These are phyloP conservation scores for Acronicta psi DNA, from an alignment of 2,888 invertebrate species.

Conservation along the genomic window DNA sequence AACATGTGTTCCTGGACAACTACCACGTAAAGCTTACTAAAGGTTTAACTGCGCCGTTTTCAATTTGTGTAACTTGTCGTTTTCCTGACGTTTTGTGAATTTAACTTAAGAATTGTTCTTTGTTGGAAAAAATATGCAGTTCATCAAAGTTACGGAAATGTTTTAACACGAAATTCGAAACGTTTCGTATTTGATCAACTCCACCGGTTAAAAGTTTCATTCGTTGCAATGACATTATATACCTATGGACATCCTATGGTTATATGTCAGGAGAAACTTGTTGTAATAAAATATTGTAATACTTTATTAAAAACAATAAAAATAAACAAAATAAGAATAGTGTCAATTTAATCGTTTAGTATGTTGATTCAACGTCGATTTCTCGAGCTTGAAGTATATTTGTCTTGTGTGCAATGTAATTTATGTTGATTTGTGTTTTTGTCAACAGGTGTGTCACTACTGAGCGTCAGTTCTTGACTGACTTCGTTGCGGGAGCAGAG, in stretches of 20 bases:
- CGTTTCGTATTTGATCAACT: neutral
- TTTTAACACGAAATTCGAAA: conserved; percentile 7
- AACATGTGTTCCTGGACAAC: no score
- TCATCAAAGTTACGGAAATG: neutral
- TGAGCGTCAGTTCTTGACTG: conserved; percentile 96
- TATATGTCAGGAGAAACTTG: no score
- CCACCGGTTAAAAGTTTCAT: conserved; percentile 2
- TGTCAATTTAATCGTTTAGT: neutral
- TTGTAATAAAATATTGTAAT: no score
- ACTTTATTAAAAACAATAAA: no score
- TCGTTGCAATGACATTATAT: conserved; percentile 3
- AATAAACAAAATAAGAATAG: no score
- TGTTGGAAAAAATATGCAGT: neutral
- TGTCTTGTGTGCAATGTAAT: no score
- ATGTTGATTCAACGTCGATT: neutral
- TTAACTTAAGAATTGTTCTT: no score
- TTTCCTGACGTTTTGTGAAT: neutral
- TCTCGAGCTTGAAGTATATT: neutral
- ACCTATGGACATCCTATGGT: no score
- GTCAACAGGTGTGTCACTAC: conserved; percentile 94
- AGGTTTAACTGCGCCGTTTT: neutral
- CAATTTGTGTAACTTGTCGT: no score
- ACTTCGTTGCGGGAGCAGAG: conserved; percentile 96
- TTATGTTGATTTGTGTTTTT: conserved; percentile 45
- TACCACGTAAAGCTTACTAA: neutral